Conservation (phyloP, 2,888 invertebrate genomes). For the Thymelicus sylvestris region DNA sequence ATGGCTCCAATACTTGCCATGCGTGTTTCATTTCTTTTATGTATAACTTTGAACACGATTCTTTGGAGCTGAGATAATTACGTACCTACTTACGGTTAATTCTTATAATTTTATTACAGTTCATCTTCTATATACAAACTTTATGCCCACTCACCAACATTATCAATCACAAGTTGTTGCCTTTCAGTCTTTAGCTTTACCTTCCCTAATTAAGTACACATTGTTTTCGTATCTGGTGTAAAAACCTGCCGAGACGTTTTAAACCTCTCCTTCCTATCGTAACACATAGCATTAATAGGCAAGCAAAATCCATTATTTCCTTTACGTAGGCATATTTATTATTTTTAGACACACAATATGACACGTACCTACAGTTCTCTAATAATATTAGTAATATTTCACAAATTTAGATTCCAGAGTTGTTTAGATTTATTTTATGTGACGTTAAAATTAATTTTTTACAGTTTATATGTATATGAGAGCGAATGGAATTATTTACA, state of each 20-base stretch:
- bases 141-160: conserved; percentile 54
- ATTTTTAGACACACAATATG: conserved; percentile 18
- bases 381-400: not conserved
- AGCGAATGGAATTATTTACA: conserved; percentile 41
- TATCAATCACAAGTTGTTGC: conserved; percentile 78
- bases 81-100: conserved; percentile 51
- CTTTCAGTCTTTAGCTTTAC: conserved; percentile 76
- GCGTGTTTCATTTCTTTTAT: conserved; percentile 54
- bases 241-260: conserved; percentile 19
- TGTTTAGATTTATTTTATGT: not conserved
- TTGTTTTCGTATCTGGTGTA: not conserved
- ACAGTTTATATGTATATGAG: conserved; percentile 5
- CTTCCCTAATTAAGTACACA: conserved; percentile 40
- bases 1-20: conserved; percentile 55
- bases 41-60: conserved; percentile 69
- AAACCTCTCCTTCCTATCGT: conserved; percentile 21
- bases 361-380: not conserved
- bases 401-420: not conserved
- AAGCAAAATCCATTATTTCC: conserved; percentile 29
- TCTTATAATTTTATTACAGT: conserved; percentile 49
- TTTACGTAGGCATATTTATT: conserved; percentile 5
- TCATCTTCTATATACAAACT: conserved; percentile 62
- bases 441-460: conserved; percentile 19
- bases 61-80: conserved; percentile 52
- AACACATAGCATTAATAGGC: conserved; percentile 12